Conservation (phyloP, 2,113 vertebrate genomes). For the Sceloporus undulatus region DNA sequence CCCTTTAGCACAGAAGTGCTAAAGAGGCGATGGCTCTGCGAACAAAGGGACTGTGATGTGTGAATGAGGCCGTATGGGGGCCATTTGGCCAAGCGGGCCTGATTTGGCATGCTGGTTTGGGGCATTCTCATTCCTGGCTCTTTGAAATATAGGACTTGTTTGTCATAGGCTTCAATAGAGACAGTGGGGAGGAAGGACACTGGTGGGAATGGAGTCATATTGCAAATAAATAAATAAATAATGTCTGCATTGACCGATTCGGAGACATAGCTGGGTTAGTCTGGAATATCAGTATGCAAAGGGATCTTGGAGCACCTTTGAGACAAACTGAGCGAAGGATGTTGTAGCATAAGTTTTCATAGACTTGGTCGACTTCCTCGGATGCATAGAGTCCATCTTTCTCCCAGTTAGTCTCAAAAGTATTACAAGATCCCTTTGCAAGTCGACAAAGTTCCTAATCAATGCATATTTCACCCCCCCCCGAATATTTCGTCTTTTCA, state of each 20-base stretch:
- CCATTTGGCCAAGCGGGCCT: conserved; percentile 12
- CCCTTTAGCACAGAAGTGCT: conserved; percentile 18
- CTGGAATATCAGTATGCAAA: too few species aligned
- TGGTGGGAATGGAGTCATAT: not conserved
- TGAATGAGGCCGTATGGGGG: conserved; percentile 8
- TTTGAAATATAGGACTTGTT: conserved; percentile 9
- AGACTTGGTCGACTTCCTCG: too few species aligned
- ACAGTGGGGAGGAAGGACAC: not conserved
- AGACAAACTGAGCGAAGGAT: too few species aligned
- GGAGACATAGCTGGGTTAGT: too few species aligned
- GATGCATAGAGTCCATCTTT: too few species aligned
- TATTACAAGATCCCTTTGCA: too few species aligned
- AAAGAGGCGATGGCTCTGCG: not conserved
- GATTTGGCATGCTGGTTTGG: not conserved
- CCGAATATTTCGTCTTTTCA: too few species aligned
- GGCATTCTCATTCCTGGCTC: not conserved
- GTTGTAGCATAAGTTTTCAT: too few species aligned
- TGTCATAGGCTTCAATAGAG: not conserved
- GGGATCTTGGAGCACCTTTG: too few species aligned
- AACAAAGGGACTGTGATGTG: conserved; percentile 8
- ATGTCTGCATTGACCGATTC: not conserved
- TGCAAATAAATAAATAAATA: not conserved
- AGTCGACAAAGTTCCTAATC: not conserved
- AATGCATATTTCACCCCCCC: too few species aligned
- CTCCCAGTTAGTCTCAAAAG: too few species aligned